Evolutionary conservation across 2,888 invertebrate species (phyloP).

Genomic region (Scaptomyza polygonia): DNA sequence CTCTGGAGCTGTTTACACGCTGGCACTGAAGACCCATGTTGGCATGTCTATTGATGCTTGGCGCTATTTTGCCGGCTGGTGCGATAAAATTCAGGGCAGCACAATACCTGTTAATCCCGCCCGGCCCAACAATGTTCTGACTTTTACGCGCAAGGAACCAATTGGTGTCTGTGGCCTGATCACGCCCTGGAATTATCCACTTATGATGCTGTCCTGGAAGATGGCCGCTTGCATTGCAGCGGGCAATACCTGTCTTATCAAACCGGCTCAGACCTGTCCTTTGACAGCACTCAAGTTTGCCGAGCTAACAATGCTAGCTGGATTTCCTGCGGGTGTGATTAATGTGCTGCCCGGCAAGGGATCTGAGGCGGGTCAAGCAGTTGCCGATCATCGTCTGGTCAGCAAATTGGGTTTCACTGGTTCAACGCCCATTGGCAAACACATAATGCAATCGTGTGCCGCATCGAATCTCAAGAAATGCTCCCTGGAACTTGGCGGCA

Average conservation of each 20-base stretch:
- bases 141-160: slow-evolving; percentile 95
- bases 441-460: slow-evolving; percentile 96
- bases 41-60: slow-evolving; percentile 99
- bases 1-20: slow-evolving; percentile 98
- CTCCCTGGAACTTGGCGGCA: slow-evolving; percentile 97
- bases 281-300: slow-evolving; percentile 98
- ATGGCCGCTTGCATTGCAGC: slow-evolving; percentile 99
- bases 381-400: slow-evolving; percentile 93
- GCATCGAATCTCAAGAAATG: slow-evolving; percentile 97
- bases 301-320: slow-evolving; percentile 94
- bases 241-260: slow-evolving; percentile 97
- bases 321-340: slow-evolving; percentile 97
- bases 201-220: slow-evolving; percentile 99
- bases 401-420: slow-evolving; percentile 98
- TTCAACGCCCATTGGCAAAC: slow-evolving; percentile 94
- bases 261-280: slow-evolving; percentile 96
- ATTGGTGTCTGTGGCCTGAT: slow-evolving; percentile 96
- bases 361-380: slow-evolving; percentile 91
- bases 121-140: slow-evolving; percentile 94
- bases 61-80: slow-evolving; percentile 98
- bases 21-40: slow-evolving; percentile 97
- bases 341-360: slow-evolving; percentile 96
- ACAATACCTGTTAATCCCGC: slow-evolving; percentile 97
- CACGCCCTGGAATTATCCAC: slow-evolving; percentile 98
- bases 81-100: slow-evolving; percentile 96